Evolutionary conservation across 2,888 invertebrate genomes (phyloP).

Genomic region (Torymus tubicola): DNA sequence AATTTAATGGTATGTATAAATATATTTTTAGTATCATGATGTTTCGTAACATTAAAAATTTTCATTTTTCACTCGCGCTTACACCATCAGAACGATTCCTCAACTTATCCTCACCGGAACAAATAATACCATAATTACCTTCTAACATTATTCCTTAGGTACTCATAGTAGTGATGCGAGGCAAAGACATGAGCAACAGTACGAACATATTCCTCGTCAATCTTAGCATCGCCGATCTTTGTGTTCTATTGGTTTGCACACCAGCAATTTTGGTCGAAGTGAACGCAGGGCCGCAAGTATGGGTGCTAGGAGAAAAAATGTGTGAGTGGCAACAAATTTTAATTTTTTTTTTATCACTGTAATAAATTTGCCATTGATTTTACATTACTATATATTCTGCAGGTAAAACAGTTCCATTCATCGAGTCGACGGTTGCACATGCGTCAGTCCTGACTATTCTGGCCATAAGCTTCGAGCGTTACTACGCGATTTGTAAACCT

Average conservation of each 20-base stretch:
- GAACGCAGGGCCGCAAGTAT: slow-evolving; percentile 92
- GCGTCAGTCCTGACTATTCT: slow-evolving; percentile 94
- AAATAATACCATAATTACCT: too few species aligned
- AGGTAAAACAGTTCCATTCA: slow-evolving; percentile 95
- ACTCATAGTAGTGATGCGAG: slow-evolving; percentile 93
- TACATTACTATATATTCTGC: slow-evolving; percentile 70
- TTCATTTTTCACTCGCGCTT: too few species aligned
- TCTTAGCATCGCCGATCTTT: slow-evolving; percentile 93
- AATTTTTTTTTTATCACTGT: neutral
- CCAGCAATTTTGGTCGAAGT: slow-evolving; percentile 96
- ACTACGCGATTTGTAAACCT: slow-evolving; percentile 95
- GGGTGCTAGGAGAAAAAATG: slow-evolving; percentile 94
- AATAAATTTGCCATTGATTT: neutral
- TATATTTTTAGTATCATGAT: slow-evolving; percentile 8
- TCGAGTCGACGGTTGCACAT: slow-evolving; percentile 93
- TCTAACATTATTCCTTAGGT: slow-evolving; percentile 71
- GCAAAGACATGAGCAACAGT: slow-evolving; percentile 95
- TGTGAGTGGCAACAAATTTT: slow-evolving; percentile 84
- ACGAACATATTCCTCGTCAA: slow-evolving; percentile 97
- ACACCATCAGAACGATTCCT: too few species aligned
- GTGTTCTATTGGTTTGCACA: slow-evolving; percentile 93
- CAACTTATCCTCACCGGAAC: too few species aligned
- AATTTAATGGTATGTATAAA: slow-evolving; percentile 85
- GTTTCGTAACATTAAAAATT: neutral
- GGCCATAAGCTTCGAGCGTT: slow-evolving; percentile 94